These are phyloP conservation scores for Laupala kohalensis DNA, from an alignment of 1,140 invertebrate species.

Conservation along the genomic window DNA sequence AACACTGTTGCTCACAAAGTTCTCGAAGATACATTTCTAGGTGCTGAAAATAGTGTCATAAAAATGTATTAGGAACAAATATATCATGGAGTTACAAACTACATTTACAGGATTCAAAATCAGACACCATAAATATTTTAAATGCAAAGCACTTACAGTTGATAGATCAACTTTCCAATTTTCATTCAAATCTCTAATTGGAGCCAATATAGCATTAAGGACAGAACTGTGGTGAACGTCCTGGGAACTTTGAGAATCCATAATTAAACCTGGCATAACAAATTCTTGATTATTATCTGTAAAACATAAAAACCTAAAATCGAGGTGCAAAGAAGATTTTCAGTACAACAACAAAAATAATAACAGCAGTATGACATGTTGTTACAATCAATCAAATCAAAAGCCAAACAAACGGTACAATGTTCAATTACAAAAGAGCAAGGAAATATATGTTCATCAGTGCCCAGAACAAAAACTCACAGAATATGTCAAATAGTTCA, in stretches of 20 bases:
- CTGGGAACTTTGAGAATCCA: background rate
- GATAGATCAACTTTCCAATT: background rate
- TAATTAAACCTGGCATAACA: background rate
- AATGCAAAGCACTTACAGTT: background rate
- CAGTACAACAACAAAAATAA: too few species aligned
- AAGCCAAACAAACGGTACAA: too few species aligned
- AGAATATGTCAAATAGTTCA: too few species aligned
- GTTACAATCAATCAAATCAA: too few species aligned
- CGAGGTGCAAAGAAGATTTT: too few species aligned
- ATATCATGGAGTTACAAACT: too few species aligned
- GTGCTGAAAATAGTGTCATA: background rate
- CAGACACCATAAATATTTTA: background rate
- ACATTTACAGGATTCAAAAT: background rate
- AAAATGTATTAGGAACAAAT: too few species aligned
- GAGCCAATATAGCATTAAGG: background rate
- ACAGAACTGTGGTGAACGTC: background rate
- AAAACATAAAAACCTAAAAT: too few species aligned
- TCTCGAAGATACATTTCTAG: background rate
- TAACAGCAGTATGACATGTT: too few species aligned
- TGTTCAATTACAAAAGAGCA: too few species aligned
- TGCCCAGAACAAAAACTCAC: too few species aligned
- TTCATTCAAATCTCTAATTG: background rate
- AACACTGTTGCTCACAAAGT: background rate
- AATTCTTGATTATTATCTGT: background rate
- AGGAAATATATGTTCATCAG: too few species aligned